These are phyloP conservation scores for Tetramorium alpestre DNA, from an alignment of 1,140 invertebrate species.

Conservation along the genomic window DNA sequence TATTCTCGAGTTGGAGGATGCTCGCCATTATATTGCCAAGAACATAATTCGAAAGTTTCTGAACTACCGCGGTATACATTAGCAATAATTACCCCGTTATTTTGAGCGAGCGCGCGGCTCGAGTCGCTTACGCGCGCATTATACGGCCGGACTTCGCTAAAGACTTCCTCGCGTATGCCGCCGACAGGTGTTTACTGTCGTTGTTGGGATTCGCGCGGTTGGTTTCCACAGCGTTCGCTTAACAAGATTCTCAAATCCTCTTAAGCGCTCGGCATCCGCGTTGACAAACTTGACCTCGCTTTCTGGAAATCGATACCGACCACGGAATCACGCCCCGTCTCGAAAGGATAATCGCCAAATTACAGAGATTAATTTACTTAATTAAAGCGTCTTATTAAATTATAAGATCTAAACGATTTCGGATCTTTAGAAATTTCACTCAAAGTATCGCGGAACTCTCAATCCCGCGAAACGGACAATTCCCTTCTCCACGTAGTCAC, in stretches of 20 bases:
- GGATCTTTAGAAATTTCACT: background rate
- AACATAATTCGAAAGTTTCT: constrained; percentile 24
- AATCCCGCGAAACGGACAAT: constrained; percentile 30
- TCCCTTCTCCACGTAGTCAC: constrained; percentile 60
- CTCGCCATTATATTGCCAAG: background rate
- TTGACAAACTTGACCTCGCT: constrained; percentile 78
- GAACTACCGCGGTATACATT: constrained; percentile 17
- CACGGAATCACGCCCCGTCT: background rate
- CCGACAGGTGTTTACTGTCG: constrained; percentile 60
- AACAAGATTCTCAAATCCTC: constrained; percentile 83
- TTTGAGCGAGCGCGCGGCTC: constrained; percentile 11
- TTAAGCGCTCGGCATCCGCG: constrained; percentile 73
- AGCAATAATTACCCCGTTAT: constrained; percentile 45
- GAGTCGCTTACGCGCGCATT: constrained; percentile 39
- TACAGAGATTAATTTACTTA: background rate
- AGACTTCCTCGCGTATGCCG: constrained; percentile 39
- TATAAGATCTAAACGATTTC: background rate
- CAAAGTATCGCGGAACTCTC: background rate
- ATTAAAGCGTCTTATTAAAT: background rate
- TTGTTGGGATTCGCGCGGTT: constrained; percentile 81
- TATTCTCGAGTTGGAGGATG: background rate
- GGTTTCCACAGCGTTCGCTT: constrained; percentile 79
- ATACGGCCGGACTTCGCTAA: constrained; percentile 41
- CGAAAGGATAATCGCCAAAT: background rate
- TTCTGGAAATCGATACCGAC: constrained; percentile 51